Conservation (phyloP, 1,140 invertebrate genomes). For the Euglossa dilemma region DNA sequence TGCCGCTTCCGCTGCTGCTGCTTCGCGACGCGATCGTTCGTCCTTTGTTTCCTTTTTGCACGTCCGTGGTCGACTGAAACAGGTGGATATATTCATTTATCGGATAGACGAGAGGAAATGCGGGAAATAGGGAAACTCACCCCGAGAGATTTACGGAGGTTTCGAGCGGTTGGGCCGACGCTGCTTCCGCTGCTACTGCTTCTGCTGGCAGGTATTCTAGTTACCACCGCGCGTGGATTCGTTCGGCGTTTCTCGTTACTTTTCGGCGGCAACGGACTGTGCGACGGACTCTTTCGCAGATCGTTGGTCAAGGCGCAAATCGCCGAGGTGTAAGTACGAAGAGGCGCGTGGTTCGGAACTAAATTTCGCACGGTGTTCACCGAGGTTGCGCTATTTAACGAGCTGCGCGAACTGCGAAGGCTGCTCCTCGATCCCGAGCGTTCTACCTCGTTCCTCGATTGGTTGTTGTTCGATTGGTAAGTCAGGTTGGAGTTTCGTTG, state of each 20-base stretch:
- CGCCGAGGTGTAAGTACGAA: constrained; percentile 78
- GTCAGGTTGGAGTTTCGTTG: constrained; percentile 42
- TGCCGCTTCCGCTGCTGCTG: constrained; percentile 82
- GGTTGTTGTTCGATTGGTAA: neutral
- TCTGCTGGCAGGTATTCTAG: constrained; percentile 86
- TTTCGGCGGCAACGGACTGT: constrained; percentile 63
- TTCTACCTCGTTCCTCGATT: constrained; percentile 81
- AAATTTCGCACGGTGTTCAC: constrained; percentile 89
- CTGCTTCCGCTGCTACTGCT: constrained; percentile 89
- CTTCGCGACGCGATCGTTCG: constrained; percentile 84
- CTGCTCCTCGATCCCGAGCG: constrained; percentile 88
- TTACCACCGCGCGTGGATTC: constrained; percentile 66
- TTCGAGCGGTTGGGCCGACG: constrained; percentile 81
- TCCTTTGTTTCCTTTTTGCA: constrained; percentile 47
- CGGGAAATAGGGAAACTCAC: constrained; percentile 57
- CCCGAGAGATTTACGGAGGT: constrained; percentile 68
- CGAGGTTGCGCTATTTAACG: constrained; percentile 90
- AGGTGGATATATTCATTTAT: neutral
- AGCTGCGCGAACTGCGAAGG: constrained; percentile 90
- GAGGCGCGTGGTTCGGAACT: constrained; percentile 76
- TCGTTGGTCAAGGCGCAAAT: constrained; percentile 78
- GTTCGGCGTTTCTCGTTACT: constrained; percentile 76
- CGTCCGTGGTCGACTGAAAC: constrained; percentile 52
- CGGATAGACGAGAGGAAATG: too few relatives aligned
- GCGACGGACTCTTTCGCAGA: constrained; percentile 70